Percentiles rank a stretch among this genome's conserved stretches.
Evolutionary conservation across 2,113 vertebrate genomes (phyloP).

Genomic region (Gymnogyps californianus): DNA sequence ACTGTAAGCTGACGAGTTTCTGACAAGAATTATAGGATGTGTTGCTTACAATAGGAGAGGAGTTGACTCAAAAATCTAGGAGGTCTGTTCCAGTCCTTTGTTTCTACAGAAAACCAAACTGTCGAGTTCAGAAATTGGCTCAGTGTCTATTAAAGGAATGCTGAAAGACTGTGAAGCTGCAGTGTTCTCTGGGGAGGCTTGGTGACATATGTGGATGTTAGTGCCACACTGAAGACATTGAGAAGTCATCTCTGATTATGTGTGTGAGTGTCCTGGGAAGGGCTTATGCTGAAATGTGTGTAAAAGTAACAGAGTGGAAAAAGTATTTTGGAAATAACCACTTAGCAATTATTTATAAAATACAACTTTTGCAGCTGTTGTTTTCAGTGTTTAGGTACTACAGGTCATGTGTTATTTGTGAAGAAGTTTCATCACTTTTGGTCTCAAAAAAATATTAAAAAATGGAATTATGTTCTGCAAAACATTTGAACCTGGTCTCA

Average conservation of each 20-base stretch:
- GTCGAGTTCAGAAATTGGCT: neutral
- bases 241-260: neutral
- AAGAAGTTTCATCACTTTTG: neutral
- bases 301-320: neutral
- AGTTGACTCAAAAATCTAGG: neutral
- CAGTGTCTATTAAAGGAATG: neutral
- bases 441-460: neutral
- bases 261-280: neutral
- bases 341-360: neutral
- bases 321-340: neutral
- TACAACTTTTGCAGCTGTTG: neutral
- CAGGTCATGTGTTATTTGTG: neutral
- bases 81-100: neutral
- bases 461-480: neutral
- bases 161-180: neutral
- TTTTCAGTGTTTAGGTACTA: neutral
- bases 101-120: neutral
- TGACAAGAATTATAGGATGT: neutral
- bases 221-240: neutral
- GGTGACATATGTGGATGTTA: neutral
- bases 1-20: neutral
- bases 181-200: neutral
- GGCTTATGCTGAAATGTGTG: neutral
- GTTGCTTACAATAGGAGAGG: neutral
- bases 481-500: neutral